Base-by-base conservation (phyloP, 2,888 invertebrate species). In the Lissonota sp. region DNA sequence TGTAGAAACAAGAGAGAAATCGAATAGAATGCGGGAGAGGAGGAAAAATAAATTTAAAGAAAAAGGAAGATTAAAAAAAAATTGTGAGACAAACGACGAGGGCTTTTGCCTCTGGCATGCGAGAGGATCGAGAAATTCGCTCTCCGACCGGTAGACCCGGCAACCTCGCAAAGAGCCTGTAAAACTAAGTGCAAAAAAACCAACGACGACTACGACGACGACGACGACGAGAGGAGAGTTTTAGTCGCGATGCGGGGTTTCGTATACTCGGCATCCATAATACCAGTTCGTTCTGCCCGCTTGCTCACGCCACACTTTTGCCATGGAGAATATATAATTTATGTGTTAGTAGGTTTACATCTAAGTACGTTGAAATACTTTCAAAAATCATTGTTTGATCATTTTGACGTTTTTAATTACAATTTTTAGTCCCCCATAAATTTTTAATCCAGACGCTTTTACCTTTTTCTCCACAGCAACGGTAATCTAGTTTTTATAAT, bases 141-240 rank as follows among this genome's bases (percentile, higher is more conserved):
- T 80, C 79, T 69, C 70, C 66, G 83, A 49, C 60, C 66, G 60
- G 53, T 75, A 85, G 86, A 90, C 85, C 88, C 87, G 90, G 89
- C 90, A 90, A 90, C 89, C 87, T 88, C 89, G 89, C 90, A 87
- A 86, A 84, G 85, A 70, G 85, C 85, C 88, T 86, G 87, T 87
- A 88, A 90, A 90, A 89, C 87, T 88, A 84, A 69, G 83, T 82
- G 79, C 87, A 89, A 90, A 89, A 89, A 87, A 88, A 88, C 86
- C 83, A 53, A 64, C 49, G 75, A 74, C n/a, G 83, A 84, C 46
- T 0, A 37, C 57, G 88, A 88, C 86, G 82, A 86, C 10, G 14
- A 58, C 82, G 79, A 66, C 77, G 75, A 75, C 84, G 71, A 67
- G 44, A 67, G 69, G 84, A 85, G 81, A 81, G 77, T 79, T 83